These are phyloP conservation scores for Thyatira batis DNA, from an alignment of 2,888 invertebrate genomes.

Conservation along the genomic window DNA sequence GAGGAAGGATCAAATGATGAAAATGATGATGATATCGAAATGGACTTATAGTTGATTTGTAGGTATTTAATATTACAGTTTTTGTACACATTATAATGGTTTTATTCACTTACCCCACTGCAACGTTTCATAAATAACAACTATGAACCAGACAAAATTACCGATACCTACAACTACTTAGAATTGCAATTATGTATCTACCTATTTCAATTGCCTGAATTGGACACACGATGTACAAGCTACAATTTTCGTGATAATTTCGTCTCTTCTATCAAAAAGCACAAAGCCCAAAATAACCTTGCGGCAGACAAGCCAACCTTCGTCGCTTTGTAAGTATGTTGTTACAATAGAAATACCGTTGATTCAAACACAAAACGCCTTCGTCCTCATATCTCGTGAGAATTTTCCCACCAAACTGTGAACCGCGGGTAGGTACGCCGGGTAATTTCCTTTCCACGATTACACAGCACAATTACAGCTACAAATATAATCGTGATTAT, in stretches of 20 bases:
- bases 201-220: too few relatives aligned
- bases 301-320: background rate
- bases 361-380: conserved; percentile 16
- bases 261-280: background rate
- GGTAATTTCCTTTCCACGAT: conserved; percentile 19
- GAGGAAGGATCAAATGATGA: conserved; percentile 29
- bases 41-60: background rate
- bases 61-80: background rate
- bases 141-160: background rate
- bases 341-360: conserved; percentile 32
- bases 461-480: conserved; percentile 31
- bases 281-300: background rate
- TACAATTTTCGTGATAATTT: background rate
- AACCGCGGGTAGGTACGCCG: conserved; percentile 16
- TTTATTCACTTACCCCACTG: background rate
- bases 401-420: conserved; percentile 41
- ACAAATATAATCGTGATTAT: conserved; percentile 23
- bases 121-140: background rate
- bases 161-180: background rate
- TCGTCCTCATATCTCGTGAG: conserved; percentile 33
- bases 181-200: too few relatives aligned
- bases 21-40: conserved; percentile 6
- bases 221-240: too few relatives aligned
- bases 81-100: background rate
- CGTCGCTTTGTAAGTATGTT: background rate